phyloP scores from a whole-genome alignment of 2,888 invertebrate genomes.

The Cyrtodaria siliqua region DNA sequence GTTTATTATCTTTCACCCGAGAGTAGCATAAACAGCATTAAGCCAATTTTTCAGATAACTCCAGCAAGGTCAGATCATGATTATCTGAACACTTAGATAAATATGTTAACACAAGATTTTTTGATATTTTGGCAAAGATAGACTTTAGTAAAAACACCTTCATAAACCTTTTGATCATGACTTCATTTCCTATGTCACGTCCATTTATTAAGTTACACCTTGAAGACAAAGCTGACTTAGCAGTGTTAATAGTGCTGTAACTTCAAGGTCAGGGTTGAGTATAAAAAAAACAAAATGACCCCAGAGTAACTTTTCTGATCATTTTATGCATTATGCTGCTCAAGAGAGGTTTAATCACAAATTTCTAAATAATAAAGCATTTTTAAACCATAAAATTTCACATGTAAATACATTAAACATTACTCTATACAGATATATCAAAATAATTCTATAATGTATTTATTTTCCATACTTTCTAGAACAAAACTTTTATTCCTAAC shows the following conservation, averaged over 20 bases:
- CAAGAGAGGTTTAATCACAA: too few species aligned
- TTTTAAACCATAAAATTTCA: too few species aligned
- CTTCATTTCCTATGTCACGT: constrained; percentile 24
- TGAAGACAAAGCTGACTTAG: constrained; percentile 20
- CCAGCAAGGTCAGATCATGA: background rate
- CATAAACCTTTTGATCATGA: constrained; percentile 30
- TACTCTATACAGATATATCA: too few species aligned
- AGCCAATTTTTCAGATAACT: background rate
- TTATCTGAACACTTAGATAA: background rate
- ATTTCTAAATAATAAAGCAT: too few species aligned
- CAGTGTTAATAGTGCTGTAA: constrained; percentile 26
- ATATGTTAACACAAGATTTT: background rate
- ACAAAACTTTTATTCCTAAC: too few species aligned
- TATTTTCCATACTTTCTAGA: too few species aligned
- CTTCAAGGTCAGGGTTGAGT: too few species aligned
- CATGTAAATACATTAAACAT: too few species aligned
- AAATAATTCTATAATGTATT: too few species aligned
- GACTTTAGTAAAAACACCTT: constrained; percentile 34
- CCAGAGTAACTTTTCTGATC: too few species aligned
- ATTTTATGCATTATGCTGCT: too few species aligned
- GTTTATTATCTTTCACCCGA: background rate
- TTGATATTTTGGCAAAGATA: constrained; percentile 24
- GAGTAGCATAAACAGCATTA: background rate
- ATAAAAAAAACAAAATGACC: too few species aligned
- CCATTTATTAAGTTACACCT: constrained; percentile 4